Conservation (phyloP, 2,888 invertebrate species). For the Subacronicta megacephala region DNA sequence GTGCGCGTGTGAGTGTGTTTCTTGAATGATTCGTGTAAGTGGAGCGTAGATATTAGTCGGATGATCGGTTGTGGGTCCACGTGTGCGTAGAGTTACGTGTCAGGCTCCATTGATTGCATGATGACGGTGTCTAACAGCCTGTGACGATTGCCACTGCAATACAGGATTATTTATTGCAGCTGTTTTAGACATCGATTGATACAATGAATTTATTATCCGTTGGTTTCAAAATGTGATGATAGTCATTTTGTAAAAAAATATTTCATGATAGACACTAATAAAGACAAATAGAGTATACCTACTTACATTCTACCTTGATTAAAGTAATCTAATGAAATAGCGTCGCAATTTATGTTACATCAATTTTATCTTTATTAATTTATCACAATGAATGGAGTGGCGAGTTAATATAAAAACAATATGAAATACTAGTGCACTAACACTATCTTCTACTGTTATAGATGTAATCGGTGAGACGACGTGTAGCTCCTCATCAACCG, state of each 20-base stretch:
- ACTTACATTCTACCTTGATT: slow-evolving; percentile 15
- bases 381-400: slow-evolving; percentile 59
- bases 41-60: slow-evolving; percentile 75
- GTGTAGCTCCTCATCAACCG: slow-evolving; percentile 59
- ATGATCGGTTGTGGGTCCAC: slow-evolving; percentile 64
- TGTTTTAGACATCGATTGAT: slow-evolving; percentile 49
- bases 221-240: slow-evolving; percentile 28
- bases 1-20: slow-evolving; percentile 61
- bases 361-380: slow-evolving; percentile 53
- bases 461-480: slow-evolving; percentile 64
- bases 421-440: slow-evolving; percentile 56
- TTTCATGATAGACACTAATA: background rate
- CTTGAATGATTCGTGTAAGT: slow-evolving; percentile 80
- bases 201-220: slow-evolving; percentile 42
- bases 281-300: background rate
- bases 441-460: slow-evolving; percentile 54
- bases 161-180: slow-evolving; percentile 56
- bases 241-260: slow-evolving; percentile 14
- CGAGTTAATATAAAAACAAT: slow-evolving; percentile 59
- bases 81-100: slow-evolving; percentile 70
- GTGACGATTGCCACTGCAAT: slow-evolving; percentile 65
- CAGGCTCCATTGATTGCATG: slow-evolving; percentile 75
- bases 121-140: slow-evolving; percentile 67
- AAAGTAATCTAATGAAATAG: slow-evolving; percentile 34
- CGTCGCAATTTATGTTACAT: slow-evolving; percentile 41